These are phyloP conservation scores for Zaprionus inermis DNA, from an alignment of 1,140 invertebrate genomes.

Conservation along the genomic window DNA sequence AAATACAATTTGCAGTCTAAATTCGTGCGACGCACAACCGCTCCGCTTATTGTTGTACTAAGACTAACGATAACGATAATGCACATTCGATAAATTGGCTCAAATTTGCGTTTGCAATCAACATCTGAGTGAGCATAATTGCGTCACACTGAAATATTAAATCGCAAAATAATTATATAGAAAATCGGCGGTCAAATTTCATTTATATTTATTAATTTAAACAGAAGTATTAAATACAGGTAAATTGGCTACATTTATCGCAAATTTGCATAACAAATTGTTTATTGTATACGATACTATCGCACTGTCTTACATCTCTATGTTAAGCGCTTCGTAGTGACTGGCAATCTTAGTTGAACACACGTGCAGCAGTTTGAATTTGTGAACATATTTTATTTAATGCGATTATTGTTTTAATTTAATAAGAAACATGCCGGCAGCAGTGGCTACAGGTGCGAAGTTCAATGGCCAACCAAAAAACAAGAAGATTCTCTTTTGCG, in stretches of 20 bases:
- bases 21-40: conserved; percentile 26
- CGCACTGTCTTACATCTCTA: not conserved
- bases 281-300: not conserved
- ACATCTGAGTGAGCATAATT: not conserved
- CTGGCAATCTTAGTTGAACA: conserved; percentile 35
- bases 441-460: conserved; percentile 49
- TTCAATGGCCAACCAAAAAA: conserved; percentile 59
- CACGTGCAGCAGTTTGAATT: conserved; percentile 54
- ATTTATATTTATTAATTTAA: not conserved
- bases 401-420: conserved; percentile 24
- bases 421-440: conserved; percentile 64
- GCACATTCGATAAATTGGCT: not conserved
- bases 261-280: not conserved
- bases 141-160: not conserved
- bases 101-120: not conserved
- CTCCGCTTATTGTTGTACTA: conserved; percentile 13
- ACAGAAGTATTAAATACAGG: not conserved
- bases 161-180: not conserved
- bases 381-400: conserved; percentile 34
- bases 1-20: conserved; percentile 19
- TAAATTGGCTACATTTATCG: not conserved
- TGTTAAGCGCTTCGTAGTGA: conserved; percentile 29
- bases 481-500: conserved; percentile 78
- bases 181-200: not conserved
- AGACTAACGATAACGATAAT: conserved; percentile 13